phyloP scores from a whole-genome alignment of 2,888 invertebrate species.

The Phaedon cochleariae region DNA sequence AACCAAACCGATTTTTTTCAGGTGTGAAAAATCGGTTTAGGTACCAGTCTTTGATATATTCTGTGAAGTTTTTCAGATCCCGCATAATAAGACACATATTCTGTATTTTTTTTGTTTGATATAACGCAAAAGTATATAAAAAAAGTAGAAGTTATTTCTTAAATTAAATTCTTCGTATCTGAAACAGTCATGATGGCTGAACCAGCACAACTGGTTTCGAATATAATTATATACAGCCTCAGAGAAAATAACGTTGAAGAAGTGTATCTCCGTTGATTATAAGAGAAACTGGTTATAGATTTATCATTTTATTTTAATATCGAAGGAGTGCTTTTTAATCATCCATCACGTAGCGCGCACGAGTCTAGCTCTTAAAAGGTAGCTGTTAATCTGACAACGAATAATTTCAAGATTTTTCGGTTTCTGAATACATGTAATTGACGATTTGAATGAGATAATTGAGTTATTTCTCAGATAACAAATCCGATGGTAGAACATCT shows the following conservation, averaged over 20 bases:
- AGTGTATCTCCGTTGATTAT: constrained; percentile 19
- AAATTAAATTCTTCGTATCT: no score
- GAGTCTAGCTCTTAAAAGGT: constrained; percentile 11
- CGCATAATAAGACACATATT: no score
- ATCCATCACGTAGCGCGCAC: constrained; percentile 7
- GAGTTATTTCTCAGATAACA: constrained; percentile 7
- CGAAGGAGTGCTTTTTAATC: constrained; percentile 21
- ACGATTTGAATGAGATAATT: neutral
- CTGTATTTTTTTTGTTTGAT: no score
- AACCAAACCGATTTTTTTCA: no score
- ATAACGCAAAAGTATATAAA: no score
- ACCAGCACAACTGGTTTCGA: neutral
- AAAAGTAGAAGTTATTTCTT: no score
- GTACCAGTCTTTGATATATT: no score
- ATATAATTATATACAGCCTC: constrained; percentile 15
- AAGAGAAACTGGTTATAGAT: constrained; percentile 27
- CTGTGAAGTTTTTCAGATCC: no score
- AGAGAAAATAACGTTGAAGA: constrained; percentile 13
- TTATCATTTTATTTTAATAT: constrained; percentile 15
- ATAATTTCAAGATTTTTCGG: constrained; percentile 16
- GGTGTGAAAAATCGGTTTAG: no score
- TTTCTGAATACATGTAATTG: constrained; percentile 1
- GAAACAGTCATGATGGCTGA: no score
- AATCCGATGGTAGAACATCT: neutral
- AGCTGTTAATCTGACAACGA: constrained; percentile 17